These are phyloP conservation scores for Cydia strobilella DNA, from an alignment of 1,140 invertebrate species.

Conservation along the genomic window DNA sequence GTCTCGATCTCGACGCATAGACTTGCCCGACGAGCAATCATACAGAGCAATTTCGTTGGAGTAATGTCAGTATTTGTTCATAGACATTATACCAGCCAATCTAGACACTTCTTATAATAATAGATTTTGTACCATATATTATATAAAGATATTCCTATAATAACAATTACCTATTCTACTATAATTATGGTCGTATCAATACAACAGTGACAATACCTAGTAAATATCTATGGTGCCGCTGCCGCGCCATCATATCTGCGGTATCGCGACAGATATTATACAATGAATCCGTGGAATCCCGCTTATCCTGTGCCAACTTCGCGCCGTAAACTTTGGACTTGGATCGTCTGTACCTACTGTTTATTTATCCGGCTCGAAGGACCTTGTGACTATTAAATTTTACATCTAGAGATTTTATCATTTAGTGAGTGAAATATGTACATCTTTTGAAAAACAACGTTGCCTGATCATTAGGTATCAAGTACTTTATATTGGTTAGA, in stretches of 20 bases:
- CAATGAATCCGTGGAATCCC: slow-evolving; percentile 2
- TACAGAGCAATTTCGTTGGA: no score
- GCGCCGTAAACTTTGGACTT: slow-evolving; percentile 10
- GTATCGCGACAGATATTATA: slow-evolving; percentile 9
- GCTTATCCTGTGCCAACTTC: slow-evolving; percentile 13
- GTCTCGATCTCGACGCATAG: neutral
- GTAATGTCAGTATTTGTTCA: no score
- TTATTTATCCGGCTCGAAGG: slow-evolving; percentile 16
- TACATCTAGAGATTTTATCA: neutral
- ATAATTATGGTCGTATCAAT: neutral
- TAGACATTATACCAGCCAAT: no score
- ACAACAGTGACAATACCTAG: slow-evolving; percentile 1
- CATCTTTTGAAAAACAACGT: neutral
- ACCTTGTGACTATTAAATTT: slow-evolving; percentile 20
- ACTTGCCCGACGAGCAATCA: neutral
- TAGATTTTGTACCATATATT: no score
- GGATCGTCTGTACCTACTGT: neutral
- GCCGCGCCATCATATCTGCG: neutral
- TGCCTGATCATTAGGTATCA: neutral
- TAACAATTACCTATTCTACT: neutral
- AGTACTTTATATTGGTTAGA: neutral
- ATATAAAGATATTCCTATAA: no score
- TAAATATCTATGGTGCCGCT: neutral
- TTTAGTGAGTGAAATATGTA: neutral
- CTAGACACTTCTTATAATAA: no score